Percentiles rank a stretch among this genome's conserved stretches.
Conservation (phyloP, 1,140 invertebrate genomes). For the Drosophila carrolli region DNA sequence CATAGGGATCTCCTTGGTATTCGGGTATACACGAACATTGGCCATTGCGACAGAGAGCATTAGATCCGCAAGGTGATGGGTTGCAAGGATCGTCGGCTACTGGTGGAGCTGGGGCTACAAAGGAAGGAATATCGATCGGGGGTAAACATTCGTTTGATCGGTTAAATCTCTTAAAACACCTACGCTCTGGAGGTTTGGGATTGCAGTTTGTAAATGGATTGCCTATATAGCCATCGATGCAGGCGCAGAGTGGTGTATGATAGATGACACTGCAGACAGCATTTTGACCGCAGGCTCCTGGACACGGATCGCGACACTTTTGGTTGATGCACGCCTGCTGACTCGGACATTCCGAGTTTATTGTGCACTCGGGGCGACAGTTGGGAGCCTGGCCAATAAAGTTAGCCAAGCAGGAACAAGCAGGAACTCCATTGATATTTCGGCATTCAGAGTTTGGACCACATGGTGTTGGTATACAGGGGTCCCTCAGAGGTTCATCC, state of each 20-base stretch:
- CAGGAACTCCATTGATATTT: conserved; percentile 88
- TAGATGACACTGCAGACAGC: conserved; percentile 91
- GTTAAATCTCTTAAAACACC: conserved; percentile 1
- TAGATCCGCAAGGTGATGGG: conserved; percentile 92
- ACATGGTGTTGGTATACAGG: conserved; percentile 92
- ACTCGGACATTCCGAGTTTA: conserved; percentile 92
- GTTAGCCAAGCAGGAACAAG: conserved; percentile 91
- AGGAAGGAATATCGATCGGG: not conserved
- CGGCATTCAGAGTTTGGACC: conserved; percentile 92
- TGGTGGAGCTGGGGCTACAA: conserved; percentile 64
- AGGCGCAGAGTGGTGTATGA: conserved; percentile 87
- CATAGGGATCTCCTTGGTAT: conserved; percentile 94
- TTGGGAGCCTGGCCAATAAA: conserved; percentile 92
- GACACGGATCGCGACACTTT: conserved; percentile 92
- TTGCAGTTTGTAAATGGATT: conserved; percentile 90
- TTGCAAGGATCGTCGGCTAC: conserved; percentile 86
- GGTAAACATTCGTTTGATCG: conserved; percentile 3
- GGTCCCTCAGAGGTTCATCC: conserved; percentile 87
- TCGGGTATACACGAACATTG: conserved; percentile 91
- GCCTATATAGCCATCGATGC: conserved; percentile 89
- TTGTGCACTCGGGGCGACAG: conserved; percentile 92
- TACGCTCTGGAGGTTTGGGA: conserved; percentile 85
- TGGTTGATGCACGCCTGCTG: conserved; percentile 92
- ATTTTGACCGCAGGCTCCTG: conserved; percentile 92
- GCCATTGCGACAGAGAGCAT: conserved; percentile 92